Percentiles rank a stretch among this genome's conserved stretches.
Conservation (phyloP, 2,888 invertebrate genomes). For the Drosophila percnosoma region DNA sequence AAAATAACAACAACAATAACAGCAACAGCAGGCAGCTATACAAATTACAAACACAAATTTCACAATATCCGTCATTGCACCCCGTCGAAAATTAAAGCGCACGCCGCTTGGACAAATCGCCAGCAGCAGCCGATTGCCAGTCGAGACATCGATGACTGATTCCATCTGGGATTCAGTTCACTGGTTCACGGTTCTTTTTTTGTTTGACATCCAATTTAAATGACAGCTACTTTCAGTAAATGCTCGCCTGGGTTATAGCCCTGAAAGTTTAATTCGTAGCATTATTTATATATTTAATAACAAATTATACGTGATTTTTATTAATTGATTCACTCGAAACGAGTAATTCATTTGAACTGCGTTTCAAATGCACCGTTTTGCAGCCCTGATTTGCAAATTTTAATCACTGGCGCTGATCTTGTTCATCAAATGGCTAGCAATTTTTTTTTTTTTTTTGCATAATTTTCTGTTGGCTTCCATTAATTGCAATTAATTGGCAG, state of each 20-base stretch:
- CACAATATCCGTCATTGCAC: constrained; percentile 81
- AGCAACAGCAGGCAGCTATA: constrained; percentile 41
- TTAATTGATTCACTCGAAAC: not conserved
- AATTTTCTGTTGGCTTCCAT: constrained; percentile 58
- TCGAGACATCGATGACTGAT: constrained; percentile 53
- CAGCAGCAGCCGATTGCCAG: constrained; percentile 26
- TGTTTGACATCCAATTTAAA: not conserved
- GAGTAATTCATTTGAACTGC: constrained; percentile 14
- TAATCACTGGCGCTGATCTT: constrained; percentile 66
- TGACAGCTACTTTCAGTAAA: constrained; percentile 11
- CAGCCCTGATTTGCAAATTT: constrained; percentile 47
- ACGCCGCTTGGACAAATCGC: constrained; percentile 70
- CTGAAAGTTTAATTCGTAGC: not conserved
- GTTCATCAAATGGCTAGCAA: constrained; percentile 60
- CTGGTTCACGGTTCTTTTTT: constrained; percentile 42
- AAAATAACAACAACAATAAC: constrained; percentile 9
- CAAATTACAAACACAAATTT: constrained; percentile 77
- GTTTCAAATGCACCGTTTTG: not conserved
- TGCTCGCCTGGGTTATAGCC: not conserved
- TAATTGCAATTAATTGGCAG: constrained; percentile 73
- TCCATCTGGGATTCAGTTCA: constrained; percentile 47
- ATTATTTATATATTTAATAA: not conserved
- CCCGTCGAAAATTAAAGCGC: constrained; percentile 71
- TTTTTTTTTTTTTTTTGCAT: constrained; percentile 53
- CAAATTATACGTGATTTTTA: not conserved